A percentile compares a stretch with the other conserved stretches of the same genome.
Evolutionary conservation across 2,888 invertebrate genomes (phyloP).

Genomic region (Drosophila mulleri): DNA sequence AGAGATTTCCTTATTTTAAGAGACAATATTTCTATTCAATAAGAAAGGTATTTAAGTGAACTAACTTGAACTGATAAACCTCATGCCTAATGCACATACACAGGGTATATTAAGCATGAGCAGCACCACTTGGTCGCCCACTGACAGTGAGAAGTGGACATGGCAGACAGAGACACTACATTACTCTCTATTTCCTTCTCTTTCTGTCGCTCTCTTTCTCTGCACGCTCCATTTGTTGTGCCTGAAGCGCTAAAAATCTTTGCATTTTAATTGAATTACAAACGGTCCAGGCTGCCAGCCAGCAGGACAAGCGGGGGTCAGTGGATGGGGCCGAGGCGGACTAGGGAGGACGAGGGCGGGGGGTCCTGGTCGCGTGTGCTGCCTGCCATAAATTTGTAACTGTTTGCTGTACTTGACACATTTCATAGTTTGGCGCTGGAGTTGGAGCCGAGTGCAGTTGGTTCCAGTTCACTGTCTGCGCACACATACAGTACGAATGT

Average conservation of each 20-base stretch:
- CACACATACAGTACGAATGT: neutral
- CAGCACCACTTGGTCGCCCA: slow-evolving; percentile 19
- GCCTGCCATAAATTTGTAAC: slow-evolving; percentile 73
- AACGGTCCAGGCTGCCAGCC: slow-evolving; percentile 33
- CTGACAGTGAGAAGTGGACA: slow-evolving; percentile 46
- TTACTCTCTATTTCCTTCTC: neutral
- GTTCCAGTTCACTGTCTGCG: slow-evolving; percentile 16
- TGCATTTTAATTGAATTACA: slow-evolving; percentile 77
- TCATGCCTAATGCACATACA: neutral
- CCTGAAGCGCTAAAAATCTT: slow-evolving; percentile 61
- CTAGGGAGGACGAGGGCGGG: slow-evolving; percentile 4
- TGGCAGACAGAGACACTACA: slow-evolving; percentile 11
- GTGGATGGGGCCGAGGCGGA: neutral
- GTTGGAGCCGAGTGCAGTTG: slow-evolving; percentile 33
- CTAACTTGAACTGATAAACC: neutral
- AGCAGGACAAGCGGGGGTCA: slow-evolving; percentile 6
- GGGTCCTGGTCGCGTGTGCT: slow-evolving; percentile 60
- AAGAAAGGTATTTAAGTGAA: neutral
- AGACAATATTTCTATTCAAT: neutral
- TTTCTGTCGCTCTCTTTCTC: neutral
- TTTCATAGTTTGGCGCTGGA: slow-evolving; percentile 59
- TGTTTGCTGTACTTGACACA: slow-evolving; percentile 79
- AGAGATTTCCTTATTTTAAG: neutral
- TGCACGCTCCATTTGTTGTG: slow-evolving; percentile 63
- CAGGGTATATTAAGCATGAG: slow-evolving; percentile 24